phyloP scores from a whole-genome alignment of 2,113 vertebrate species.

The Sterna hirundo region DNA sequence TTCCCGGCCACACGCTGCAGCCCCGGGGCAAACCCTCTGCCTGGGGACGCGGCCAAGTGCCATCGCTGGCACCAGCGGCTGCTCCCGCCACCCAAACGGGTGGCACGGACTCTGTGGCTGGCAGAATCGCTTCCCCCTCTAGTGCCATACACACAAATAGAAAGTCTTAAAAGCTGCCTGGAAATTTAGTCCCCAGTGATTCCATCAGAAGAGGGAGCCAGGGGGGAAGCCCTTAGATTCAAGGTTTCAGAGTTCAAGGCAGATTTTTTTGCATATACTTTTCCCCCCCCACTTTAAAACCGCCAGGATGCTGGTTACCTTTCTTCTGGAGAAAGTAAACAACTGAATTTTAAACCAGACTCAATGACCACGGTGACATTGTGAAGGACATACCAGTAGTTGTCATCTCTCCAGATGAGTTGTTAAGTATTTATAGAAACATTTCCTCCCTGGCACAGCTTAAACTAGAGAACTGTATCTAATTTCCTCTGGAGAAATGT shows the following conservation, averaged over 20 bases:
- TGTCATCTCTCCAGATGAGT: constrained; percentile 66
- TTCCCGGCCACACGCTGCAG: fast-evolving
- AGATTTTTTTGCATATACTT: not conserved
- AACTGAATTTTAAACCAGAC: constrained; percentile 34
- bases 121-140: not conserved
- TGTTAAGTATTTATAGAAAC: constrained; percentile 75
- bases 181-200: not conserved
- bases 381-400: constrained; percentile 61
- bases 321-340: not conserved
- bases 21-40: no score
- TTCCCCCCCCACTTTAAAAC: not conserved
- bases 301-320: not conserved
- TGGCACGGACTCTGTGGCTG: not conserved
- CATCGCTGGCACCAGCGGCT: fast-evolving
- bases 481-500: constrained; percentile 71
- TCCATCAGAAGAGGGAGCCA: not conserved
- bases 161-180: not conserved
- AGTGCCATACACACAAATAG: fast-evolving
- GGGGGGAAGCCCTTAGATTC: not conserved
- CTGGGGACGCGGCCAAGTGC: fast-evolving
- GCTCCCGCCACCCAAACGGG: not conserved
- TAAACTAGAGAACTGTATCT: constrained; percentile 61
- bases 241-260: not conserved
- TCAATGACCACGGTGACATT: constrained; percentile 39
- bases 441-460: constrained; percentile 66